phyloP scores from a whole-genome alignment of 2,888 invertebrate species.

The Ditylenchus weischeri region DNA sequence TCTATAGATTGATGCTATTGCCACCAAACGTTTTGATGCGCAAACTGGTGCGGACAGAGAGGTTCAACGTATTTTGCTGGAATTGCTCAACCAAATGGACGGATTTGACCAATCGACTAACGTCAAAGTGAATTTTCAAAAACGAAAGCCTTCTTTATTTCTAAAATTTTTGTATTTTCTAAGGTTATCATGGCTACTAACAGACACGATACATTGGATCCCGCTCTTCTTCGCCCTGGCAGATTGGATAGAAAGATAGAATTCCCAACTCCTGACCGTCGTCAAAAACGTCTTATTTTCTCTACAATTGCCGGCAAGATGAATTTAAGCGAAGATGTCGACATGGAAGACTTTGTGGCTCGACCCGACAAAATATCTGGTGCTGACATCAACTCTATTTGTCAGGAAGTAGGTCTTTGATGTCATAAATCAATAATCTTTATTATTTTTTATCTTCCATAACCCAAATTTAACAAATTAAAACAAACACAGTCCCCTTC shows the following conservation, averaged over 20 bases:
- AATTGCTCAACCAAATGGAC: constrained; percentile 98
- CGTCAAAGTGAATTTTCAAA: constrained; percentile 73
- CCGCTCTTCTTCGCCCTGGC: constrained; percentile 89
- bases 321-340: constrained; percentile 94
- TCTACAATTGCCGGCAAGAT: constrained; percentile 93
- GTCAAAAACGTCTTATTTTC: constrained; percentile 89
- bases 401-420: constrained; percentile 75
- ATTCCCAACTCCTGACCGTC: constrained; percentile 89
- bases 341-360: constrained; percentile 96
- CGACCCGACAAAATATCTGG: constrained; percentile 97
- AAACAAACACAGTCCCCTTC: too few relatives aligned
- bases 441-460: too few relatives aligned
- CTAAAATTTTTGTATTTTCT: not conserved
- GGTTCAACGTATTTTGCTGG: constrained; percentile 92
- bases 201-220: constrained; percentile 94
- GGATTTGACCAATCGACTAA: constrained; percentile 99
- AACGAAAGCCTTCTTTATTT: too few relatives aligned
- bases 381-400: constrained; percentile 96
- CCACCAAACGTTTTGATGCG: constrained; percentile 76
- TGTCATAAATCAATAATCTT: too few relatives aligned
- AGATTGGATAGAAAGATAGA: constrained; percentile 94
- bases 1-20: constrained; percentile 99
- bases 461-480: too few relatives aligned
- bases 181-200: constrained; percentile 90
- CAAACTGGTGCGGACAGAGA: constrained; percentile 63